Evolutionary conservation across 2,797 vertebrate species (phyloP).

Genomic region (Eupleurogrammus muticus): DNA sequence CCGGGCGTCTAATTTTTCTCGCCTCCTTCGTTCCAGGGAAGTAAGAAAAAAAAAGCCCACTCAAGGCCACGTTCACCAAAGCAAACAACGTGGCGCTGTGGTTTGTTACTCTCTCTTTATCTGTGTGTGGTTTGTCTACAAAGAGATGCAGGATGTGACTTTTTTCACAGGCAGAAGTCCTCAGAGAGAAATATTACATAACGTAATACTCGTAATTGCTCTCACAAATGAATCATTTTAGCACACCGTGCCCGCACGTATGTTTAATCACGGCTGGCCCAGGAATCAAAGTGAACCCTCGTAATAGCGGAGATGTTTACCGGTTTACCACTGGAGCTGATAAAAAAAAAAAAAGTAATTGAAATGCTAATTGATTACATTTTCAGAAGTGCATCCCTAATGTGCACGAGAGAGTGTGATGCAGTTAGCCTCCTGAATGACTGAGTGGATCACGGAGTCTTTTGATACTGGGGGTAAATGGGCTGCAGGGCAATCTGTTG

Average conservation of each 20-base stretch:
- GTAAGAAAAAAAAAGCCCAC: neutral
- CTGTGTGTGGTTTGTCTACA: too few species aligned
- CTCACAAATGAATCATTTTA: constrained; percentile 6
- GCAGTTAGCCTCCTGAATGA: constrained; percentile 60
- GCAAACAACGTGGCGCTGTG: neutral
- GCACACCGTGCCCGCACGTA: neutral
- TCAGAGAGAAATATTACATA: too few species aligned
- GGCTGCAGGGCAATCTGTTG: constrained; percentile 77
- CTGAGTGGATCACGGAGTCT: constrained; percentile 64
- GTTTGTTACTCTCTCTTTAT: neutral
- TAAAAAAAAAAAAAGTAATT: constrained; percentile 52
- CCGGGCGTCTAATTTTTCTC: neutral
- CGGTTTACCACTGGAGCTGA: constrained; percentile 26
- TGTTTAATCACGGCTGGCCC: constrained; percentile 23
- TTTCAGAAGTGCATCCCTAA: constrained; percentile 33
- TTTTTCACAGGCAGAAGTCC: too few species aligned
- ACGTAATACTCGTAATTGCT: constrained; percentile 6
- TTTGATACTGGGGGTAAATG: constrained; percentile 68
- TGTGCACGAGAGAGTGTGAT: constrained; percentile 39
- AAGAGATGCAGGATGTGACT: too few species aligned
- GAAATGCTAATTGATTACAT: constrained; percentile 46
- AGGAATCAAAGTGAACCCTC: constrained; percentile 18
- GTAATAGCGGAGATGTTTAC: constrained; percentile 32
- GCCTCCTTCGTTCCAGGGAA: neutral
- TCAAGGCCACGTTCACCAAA: neutral